Evolutionary conservation across 2,797 vertebrate species (phyloP).

Genomic region (Pantherophis vulpinus): DNA sequence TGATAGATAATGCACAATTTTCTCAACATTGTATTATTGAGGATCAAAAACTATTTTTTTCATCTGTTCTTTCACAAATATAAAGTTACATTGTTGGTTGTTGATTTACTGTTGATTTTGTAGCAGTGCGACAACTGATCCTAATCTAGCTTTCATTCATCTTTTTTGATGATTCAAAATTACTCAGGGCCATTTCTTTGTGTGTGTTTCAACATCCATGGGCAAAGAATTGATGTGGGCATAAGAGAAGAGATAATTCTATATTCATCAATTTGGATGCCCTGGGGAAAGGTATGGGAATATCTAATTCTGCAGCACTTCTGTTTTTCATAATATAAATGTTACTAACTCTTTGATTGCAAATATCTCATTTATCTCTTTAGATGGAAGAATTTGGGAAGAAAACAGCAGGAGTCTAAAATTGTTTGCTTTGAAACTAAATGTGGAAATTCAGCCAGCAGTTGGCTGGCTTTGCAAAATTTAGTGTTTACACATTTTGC

Average conservation of each 20-base stretch:
- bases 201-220: neutral
- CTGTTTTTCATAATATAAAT: neutral
- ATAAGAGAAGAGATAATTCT: neutral
- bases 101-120: neutral
- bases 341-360: neutral
- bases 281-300: neutral
- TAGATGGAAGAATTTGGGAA: neutral
- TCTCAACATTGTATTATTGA: neutral
- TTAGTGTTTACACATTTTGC: too few species aligned
- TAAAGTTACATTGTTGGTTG: neutral
- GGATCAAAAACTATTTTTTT: neutral
- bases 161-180: neutral
- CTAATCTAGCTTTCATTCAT: neutral
- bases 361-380: neutral
- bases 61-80: neutral
- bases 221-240: neutral
- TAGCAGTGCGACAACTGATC: neutral
- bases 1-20: neutral
- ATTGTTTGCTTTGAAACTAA: neutral
- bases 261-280: neutral
- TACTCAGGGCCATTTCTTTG: neutral
- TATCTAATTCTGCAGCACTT: neutral
- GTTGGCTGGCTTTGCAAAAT: neutral
- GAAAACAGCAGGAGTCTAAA: neutral
- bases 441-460: neutral